Percentiles rank a stretch among this genome's conserved stretches.
phyloP scores from a whole-genome alignment of 1,140 invertebrate genomes.

The Atta cephalotes region DNA sequence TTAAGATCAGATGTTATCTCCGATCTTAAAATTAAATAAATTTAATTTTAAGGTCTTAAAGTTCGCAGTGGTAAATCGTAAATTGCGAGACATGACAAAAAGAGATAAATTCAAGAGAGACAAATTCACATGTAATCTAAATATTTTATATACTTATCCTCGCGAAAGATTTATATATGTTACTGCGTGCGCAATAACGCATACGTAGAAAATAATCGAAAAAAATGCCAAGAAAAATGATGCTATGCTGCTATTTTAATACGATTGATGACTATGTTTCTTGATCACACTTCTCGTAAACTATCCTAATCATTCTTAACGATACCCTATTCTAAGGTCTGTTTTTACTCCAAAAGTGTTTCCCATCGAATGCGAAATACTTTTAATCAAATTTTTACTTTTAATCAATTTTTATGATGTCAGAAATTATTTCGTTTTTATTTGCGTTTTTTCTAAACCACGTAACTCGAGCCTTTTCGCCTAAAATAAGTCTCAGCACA shows the following conservation, averaged over 20 bases:
- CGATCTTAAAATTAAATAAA: conserved; percentile 7
- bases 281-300: not conserved
- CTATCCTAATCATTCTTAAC: not conserved
- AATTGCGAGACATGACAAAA: not conserved
- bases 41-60: not conserved
- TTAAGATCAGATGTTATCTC: not conserved
- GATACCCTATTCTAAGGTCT: not conserved
- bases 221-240: conserved; percentile 32
- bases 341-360: conserved; percentile 6
- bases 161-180: conserved; percentile 33
- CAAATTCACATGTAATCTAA: conserved; percentile 35
- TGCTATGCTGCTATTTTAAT: conserved; percentile 40
- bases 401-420: conserved; percentile 5
- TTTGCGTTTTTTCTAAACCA: not conserved
- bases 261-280: conserved; percentile 11
- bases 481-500: conserved; percentile 26
- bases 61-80: not conserved
- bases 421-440: not conserved
- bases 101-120: not conserved
- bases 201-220: conserved; percentile 22
- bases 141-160: conserved; percentile 39
- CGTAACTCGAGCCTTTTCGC: not conserved
- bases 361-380: not conserved
- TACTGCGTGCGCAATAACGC: not conserved
- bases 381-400: conserved; percentile 1